Base-by-base conservation (phyloP, 2,113 vertebrate genomes). In the Acanthochromis polyacanthus region DNA sequence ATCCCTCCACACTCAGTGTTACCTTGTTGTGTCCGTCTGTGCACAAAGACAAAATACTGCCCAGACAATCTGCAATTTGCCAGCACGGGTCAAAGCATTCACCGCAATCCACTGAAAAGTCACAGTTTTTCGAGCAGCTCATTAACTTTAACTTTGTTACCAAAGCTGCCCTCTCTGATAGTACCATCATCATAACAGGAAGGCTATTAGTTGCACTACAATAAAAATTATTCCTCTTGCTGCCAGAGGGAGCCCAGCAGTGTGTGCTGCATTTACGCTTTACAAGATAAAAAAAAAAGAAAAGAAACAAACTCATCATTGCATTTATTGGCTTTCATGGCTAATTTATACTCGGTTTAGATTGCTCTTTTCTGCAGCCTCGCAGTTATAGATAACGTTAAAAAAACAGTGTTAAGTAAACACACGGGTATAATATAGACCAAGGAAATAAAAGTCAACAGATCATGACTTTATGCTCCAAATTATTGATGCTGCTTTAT, bases 251-350 rank as follows among this genome's bases (percentile, higher is more conserved):
- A 69, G 76, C 71, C 52, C 23, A 28, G 10, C 10, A 73, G 67
- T 5, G 6, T 61, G 52, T 45, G 45, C 45, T 52, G 57, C 40
- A 52, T 68, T 78, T 38, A n/a, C 45, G 38, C 72, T 82, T 88
- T 80, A 83, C 79, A 73, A 19, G 78, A 85, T 51, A 11, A 25
- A 60, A 60, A 36, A 32, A 32, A 32, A 32, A n/a, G n/a, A n/a
- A n/a, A n/a, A n/a, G n/a, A n/a, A n/a, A n/a, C n/a, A 6, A 84
- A 83, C 22, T 81, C 63, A 65, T 87, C 46, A 71, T 61, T 77
- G 64, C 71, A 67, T 88, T 85, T 83, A 85, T 84, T 79, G 58
- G 80, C 66, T 89, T 84, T 91, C 55, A 76, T 68, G 57, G 20
- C 67, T 76, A 81, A 88, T 84, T 82, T 64, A 52, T 80, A 16